Evolutionary conservation across 2,113 vertebrate species (phyloP).

Genomic region (Hemicordylus capensis): DNA sequence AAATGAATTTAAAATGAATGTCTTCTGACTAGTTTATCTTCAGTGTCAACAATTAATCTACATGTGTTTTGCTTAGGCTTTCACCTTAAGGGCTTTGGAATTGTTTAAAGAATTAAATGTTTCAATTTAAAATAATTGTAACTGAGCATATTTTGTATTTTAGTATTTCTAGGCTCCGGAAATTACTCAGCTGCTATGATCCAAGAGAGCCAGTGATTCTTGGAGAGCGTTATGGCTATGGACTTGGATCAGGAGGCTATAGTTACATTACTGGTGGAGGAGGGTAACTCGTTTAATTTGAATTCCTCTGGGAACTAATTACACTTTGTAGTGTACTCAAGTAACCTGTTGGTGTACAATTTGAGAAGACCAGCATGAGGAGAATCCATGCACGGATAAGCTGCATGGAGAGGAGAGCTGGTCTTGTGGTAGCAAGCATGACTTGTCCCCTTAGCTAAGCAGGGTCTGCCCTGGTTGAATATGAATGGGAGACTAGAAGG

Average conservation of each 20-base stretch:
- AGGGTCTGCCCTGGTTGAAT: too few species aligned
- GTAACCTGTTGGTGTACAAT: not conserved
- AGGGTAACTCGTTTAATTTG: conserved; percentile 80
- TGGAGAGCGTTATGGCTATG: conserved; percentile 94
- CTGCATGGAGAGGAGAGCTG: too few species aligned
- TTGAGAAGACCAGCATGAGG: not conserved
- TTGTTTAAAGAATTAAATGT: conserved; percentile 37
- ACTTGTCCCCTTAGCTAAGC: too few species aligned
- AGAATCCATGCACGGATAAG: too few species aligned
- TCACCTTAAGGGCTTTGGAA: not conserved
- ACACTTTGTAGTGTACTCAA: not conserved
- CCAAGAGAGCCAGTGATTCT: conserved; percentile 85
- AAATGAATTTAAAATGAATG: not conserved
- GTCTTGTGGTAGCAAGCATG: too few species aligned
- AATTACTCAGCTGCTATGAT: conserved; percentile 91
- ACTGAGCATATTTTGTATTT: conserved; percentile 28
- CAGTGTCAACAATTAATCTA: conserved; percentile 27
- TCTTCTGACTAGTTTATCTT: not conserved
- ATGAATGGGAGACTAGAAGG: too few species aligned
- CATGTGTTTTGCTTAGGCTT: not conserved
- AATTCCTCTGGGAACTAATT: not conserved
- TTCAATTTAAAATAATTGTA: not conserved
- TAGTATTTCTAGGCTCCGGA: conserved; percentile 88
- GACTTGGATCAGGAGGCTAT: conserved; percentile 92
- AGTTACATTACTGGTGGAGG: conserved; percentile 97